These are phyloP conservation scores for Acronicta psi DNA, from an alignment of 2,888 invertebrate genomes.

Conservation along the genomic window DNA sequence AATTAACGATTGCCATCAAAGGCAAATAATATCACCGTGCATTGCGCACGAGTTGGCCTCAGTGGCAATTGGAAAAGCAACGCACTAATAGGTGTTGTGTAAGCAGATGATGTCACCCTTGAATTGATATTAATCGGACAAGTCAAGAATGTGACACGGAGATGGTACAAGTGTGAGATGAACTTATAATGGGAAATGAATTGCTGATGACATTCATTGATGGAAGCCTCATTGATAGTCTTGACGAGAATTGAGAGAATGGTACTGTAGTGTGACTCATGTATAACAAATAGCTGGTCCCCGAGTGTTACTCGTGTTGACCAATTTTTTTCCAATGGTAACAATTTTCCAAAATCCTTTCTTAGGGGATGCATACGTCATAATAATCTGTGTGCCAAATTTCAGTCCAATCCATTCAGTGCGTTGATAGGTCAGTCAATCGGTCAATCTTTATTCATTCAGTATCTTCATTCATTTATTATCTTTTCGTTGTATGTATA, in stretches of 20 bases:
- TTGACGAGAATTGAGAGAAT: constrained; percentile 11
- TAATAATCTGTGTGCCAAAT: too few species aligned
- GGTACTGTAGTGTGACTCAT: neutral
- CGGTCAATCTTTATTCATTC: too few species aligned
- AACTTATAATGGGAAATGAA: constrained; percentile 24
- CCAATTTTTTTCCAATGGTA: too few species aligned
- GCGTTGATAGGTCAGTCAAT: too few species aligned
- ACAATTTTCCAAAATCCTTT: too few species aligned
- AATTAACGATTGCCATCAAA: constrained; percentile 35
- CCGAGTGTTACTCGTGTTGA: too few species aligned
- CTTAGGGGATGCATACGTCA: too few species aligned
- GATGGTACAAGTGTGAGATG: constrained; percentile 41
- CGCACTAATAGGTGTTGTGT: constrained; percentile 65
- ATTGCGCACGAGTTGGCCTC: constrained; percentile 60
- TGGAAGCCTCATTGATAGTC: constrained; percentile 28
- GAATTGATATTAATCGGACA: constrained; percentile 70
- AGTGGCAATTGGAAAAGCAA: constrained; percentile 59
- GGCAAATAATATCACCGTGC: constrained; percentile 32
- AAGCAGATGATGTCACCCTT: constrained; percentile 71
- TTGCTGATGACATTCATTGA: constrained; percentile 31
- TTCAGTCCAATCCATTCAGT: too few species aligned
- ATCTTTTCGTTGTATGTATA: too few species aligned
- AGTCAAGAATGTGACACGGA: constrained; percentile 64
- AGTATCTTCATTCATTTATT: too few species aligned
- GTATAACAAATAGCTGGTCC: constrained; percentile 17